These are phyloP conservation scores for Microplitis deprimator DNA, from an alignment of 2,888 invertebrate genomes.

Conservation along the genomic window DNA sequence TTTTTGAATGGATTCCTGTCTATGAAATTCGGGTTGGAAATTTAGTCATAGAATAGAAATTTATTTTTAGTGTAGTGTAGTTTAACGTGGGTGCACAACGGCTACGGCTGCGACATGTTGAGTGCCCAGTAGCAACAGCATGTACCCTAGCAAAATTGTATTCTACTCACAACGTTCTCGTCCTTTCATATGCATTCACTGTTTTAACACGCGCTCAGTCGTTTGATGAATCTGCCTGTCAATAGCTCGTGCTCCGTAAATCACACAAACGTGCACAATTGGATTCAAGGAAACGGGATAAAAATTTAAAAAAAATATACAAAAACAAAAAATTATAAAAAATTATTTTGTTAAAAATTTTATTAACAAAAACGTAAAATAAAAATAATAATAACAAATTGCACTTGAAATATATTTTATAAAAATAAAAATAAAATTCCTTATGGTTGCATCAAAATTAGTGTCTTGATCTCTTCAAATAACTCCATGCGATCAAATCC, in stretches of 20 bases:
- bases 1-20: neutral
- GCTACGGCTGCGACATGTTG: neutral
- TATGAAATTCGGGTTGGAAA: neutral
- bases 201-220: slow-evolving; percentile 23
- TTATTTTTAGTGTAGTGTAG: neutral
- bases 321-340: slow-evolving; percentile 28
- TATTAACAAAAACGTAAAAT: neutral
- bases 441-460: neutral
- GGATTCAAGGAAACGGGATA: neutral
- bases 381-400: neutral
- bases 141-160: slow-evolving; percentile 12
- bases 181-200: slow-evolving; percentile 11
- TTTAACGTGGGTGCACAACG: neutral
- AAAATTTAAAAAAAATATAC: neutral
- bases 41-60: neutral
- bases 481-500: slow-evolving; percentile 27
- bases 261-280: slow-evolving; percentile 10
- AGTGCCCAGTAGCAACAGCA: neutral
- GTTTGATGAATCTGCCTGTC: slow-evolving; percentile 19
- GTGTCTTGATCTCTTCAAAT: slow-evolving; percentile 6
- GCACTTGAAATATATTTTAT: neutral
- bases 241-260: neutral
- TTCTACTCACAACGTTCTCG: slow-evolving; percentile 18
- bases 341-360: neutral
- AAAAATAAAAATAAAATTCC: slow-evolving; percentile 27